A percentile compares a stretch with the other conserved stretches of the same genome.
Evolutionary conservation across 2,113 vertebrate species (phyloP).

Genomic region (Castor canadensis): DNA sequence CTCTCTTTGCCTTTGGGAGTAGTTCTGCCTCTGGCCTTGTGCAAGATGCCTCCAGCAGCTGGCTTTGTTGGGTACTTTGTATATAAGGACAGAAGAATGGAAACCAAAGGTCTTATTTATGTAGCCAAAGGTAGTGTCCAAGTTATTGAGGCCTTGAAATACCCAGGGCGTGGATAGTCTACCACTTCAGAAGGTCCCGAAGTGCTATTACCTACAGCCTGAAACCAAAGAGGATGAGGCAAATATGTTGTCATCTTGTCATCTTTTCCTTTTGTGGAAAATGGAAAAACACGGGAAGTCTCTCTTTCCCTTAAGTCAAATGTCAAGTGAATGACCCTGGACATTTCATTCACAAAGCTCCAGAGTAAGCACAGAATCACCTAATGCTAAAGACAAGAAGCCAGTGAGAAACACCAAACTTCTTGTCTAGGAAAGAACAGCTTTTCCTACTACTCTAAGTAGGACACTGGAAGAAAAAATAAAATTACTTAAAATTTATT

Average conservation of each 20-base stretch:
- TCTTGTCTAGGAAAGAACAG: neutral
- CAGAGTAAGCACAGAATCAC: neutral
- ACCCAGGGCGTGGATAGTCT: neutral
- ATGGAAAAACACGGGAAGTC: constrained; percentile 8
- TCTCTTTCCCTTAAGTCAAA: constrained; percentile 44
- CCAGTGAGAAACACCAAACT: neutral
- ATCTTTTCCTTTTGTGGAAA: constrained; percentile 48
- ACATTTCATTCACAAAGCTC: constrained; percentile 20
- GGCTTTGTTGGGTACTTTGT: neutral
- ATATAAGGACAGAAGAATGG: neutral
- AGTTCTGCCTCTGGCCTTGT: neutral
- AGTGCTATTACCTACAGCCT: neutral
- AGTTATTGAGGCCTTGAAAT: neutral
- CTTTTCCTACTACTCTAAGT: neutral
- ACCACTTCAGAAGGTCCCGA: neutral
- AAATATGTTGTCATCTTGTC: constrained; percentile 3
- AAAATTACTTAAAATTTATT: neutral
- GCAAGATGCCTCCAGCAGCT: neutral
- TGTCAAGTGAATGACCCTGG: constrained; percentile 52
- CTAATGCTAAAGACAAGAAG: neutral
- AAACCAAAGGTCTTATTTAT: neutral
- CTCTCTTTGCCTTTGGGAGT: neutral
- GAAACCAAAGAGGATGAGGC: neutral
- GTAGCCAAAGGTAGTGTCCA: neutral
- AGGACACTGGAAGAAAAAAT: neutral